Evolutionary conservation across 2,888 invertebrate genomes (phyloP), one percentile per base, ranked within the genome.

Genomic region (Dryadula phaetusa): DNA sequence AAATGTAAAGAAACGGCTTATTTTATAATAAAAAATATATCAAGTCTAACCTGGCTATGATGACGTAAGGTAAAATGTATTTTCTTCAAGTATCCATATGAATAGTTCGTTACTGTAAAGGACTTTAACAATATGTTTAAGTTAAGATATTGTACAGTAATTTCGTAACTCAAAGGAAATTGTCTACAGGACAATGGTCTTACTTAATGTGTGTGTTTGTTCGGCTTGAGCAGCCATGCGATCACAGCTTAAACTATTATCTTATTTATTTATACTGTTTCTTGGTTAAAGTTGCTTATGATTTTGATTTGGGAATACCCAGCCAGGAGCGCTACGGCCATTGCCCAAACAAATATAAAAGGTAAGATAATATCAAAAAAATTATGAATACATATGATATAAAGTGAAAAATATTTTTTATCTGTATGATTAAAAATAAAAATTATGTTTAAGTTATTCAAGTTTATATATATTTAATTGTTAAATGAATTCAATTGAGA

Each of bases 201-300:
- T 79, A 58, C 62, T 56, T 69, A 72, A 69, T 69, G 64, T 64
- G 58, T 79, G 79, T 79, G 79, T 80, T 80, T 76, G 80, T 75
- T 77, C 77, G 78, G 82, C 80, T 81, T 84, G 86, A 72, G 74
- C 70, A 79, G 77, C 76, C 85, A 84, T 77, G 82, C 84, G 77
- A 44, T 70, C 64, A 60, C 49, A 63, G 56, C 46, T 56, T 70
- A 58, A 70, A 63, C 66, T 61, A 65, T 70, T 70, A 65, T 67
- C 62, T 65, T 70, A 53, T 67, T 60, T 37, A n/a, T n/a, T n/a
- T n/a, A n/a, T n/a, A 65, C 62, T 52, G 44, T 34, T 53, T 62
- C 67, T 64, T 58, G 42, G 32, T 42, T 52, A 40, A 47, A 44
- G 54, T 56, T 42, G 52, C 64, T 68, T 70, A 70, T 64, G 69